Evolutionary conservation across 2,797 vertebrate species (phyloP).

Genomic region (Tapirus indicus): DNA sequence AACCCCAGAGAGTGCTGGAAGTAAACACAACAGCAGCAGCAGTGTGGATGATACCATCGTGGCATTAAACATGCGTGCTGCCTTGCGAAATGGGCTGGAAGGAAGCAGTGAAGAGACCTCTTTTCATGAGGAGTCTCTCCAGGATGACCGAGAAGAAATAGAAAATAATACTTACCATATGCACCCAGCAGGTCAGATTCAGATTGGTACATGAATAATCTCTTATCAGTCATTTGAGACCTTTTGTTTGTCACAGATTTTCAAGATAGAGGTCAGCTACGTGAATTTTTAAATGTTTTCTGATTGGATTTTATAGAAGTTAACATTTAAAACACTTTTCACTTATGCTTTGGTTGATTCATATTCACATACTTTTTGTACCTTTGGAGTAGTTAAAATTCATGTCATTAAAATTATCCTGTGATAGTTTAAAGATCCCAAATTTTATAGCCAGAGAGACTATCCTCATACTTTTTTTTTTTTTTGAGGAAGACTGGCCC

Average conservation of each 20-base stretch:
- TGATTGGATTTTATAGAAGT: neutral
- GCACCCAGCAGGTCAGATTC: conserved; percentile 94
- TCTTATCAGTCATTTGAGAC: neutral
- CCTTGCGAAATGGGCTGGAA: conserved; percentile 92
- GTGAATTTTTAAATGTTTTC: neutral
- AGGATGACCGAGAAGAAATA: conserved; percentile 93
- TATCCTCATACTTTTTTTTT: neutral
- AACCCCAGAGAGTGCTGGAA: conserved; percentile 83
- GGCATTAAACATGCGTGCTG: conserved; percentile 93
- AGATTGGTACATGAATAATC: neutral
- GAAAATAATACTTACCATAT: conserved; percentile 84
- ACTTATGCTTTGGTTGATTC: neutral
- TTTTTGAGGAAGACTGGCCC: no score
- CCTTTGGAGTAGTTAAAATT: conserved; percentile 31
- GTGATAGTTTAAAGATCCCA: neutral
- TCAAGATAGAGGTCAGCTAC: neutral
- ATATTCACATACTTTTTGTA: neutral
- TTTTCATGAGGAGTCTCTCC: conserved; percentile 94
- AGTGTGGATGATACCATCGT: conserved; percentile 94
- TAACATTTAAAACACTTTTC: conserved; percentile 36
- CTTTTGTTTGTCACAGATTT: neutral
- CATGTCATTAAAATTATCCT: neutral
- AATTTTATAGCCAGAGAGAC: neutral
- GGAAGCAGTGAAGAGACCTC: conserved; percentile 95
- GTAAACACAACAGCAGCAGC: conserved; percentile 82